These are phyloP conservation scores for Brachypteracias leptosomus DNA, from an alignment of 2,113 vertebrate genomes.

Conservation along the genomic window DNA sequence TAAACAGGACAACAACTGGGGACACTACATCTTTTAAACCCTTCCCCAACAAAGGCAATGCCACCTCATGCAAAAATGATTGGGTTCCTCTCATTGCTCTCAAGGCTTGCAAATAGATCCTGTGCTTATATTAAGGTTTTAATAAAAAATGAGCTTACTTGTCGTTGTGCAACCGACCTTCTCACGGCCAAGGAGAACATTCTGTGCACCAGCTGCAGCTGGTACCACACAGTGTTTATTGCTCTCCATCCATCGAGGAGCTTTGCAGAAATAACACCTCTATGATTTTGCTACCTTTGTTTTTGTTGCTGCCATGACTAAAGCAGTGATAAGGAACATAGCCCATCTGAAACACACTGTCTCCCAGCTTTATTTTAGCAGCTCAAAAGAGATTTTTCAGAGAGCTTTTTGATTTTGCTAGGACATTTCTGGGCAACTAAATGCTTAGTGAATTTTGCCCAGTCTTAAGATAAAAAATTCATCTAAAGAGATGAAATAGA, in stretches of 20 bases:
- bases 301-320: neutral
- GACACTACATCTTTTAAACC: neutral
- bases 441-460: neutral
- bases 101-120: accelerated
- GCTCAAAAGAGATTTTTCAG: conserved; percentile 15
- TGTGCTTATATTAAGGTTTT: neutral
- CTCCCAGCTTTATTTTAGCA: neutral
- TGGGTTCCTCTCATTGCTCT: accelerated
- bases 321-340: neutral
- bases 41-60: neutral
- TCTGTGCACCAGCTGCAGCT: neutral
- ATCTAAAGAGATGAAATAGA: neutral
- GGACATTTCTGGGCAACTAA: neutral
- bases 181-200: accelerated
- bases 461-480: neutral
- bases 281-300: neutral
- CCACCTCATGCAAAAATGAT: accelerated
- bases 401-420: neutral
- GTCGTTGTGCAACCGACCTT: neutral
- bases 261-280: neutral
- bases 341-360: neutral
- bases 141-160: neutral
- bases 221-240: accelerated
- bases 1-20: neutral
- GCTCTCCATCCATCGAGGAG: neutral